A percentile compares a stretch with the other conserved stretches of the same genome.
These are phyloP conservation scores for Ciconia stormi DNA, from an alignment of 2,113 vertebrate genomes.

Conservation along the genomic window DNA sequence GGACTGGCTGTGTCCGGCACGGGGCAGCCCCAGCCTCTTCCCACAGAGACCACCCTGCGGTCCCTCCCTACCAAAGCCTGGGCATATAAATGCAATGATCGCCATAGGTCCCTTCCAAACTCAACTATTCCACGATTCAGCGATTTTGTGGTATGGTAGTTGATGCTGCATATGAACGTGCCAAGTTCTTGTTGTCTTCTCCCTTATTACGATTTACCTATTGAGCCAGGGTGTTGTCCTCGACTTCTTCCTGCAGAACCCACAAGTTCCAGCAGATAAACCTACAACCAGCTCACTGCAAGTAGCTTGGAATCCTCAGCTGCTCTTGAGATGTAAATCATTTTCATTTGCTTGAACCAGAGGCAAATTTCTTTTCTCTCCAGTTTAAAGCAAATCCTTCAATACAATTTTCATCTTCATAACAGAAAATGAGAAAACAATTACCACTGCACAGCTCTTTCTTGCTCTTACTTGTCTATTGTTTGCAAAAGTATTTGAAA, in stretches of 20 bases:
- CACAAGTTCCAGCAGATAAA: background rate
- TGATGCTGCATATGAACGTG: background rate
- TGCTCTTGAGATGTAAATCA: background rate
- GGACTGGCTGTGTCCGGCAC: background rate
- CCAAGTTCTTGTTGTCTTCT: background rate
- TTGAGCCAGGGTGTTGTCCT: background rate
- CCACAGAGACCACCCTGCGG: background rate
- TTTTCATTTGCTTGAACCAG: background rate
- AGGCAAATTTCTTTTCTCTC: background rate
- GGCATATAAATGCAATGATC: background rate
- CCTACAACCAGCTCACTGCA: background rate
- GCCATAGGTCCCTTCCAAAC: background rate
- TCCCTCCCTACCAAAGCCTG: rapidly evolving
- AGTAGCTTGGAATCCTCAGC: background rate
- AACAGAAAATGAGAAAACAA: background rate
- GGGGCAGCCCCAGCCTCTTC: background rate
- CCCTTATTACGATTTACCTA: background rate
- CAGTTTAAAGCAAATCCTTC: background rate
- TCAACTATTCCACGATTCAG: background rate
- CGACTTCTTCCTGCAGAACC: background rate
- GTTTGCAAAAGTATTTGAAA: background rate
- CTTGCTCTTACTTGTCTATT: background rate
- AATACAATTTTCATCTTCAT: background rate
- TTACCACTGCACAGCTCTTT: background rate
- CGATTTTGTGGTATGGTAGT: background rate